A percentile compares a stretch with the other conserved stretches of the same genome.
These are phyloP conservation scores for Argyrosomus japonicus DNA, from an alignment of 2,113 vertebrate species.

Conservation along the genomic window DNA sequence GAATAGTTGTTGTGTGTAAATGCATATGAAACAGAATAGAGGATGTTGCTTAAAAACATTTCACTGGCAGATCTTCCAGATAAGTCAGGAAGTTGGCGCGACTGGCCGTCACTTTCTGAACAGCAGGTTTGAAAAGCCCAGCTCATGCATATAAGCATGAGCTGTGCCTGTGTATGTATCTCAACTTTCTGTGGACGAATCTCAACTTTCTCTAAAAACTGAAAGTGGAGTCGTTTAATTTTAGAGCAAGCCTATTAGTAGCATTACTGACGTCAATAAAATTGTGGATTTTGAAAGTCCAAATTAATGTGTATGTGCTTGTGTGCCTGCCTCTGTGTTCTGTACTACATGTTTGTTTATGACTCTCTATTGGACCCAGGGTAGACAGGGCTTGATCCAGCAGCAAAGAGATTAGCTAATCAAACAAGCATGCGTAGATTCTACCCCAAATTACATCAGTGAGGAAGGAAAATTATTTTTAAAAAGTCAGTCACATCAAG, in stretches of 20 bases:
- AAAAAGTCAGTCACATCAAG: conserved; percentile 36
- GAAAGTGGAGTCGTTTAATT: neutral
- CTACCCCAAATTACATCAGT: neutral
- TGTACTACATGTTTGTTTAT: neutral
- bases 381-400: neutral
- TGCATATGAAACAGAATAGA: conserved; percentile 34
- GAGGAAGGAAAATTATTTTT: neutral
- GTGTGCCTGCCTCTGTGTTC: neutral
- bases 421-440: conserved; percentile 23
- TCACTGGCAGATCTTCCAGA: neutral
- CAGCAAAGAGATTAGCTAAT: conserved; percentile 49
- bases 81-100: neutral
- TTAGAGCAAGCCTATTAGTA: neutral
- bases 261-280: neutral
- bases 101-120: neutral
- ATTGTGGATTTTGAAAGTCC: neutral
- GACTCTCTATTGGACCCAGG: neutral
- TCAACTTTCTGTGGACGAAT: too few relatives aligned
- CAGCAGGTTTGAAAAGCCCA: neutral
- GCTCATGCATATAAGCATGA: neutral
- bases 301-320: neutral
- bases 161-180: neutral
- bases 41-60: conserved; percentile 5
- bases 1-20: conserved; percentile 2
- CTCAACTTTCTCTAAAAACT: neutral